Percentiles rank a stretch among this genome's conserved stretches.
Conservation (phyloP, 2,797 vertebrate genomes). For the Acomys russatus region DNA sequence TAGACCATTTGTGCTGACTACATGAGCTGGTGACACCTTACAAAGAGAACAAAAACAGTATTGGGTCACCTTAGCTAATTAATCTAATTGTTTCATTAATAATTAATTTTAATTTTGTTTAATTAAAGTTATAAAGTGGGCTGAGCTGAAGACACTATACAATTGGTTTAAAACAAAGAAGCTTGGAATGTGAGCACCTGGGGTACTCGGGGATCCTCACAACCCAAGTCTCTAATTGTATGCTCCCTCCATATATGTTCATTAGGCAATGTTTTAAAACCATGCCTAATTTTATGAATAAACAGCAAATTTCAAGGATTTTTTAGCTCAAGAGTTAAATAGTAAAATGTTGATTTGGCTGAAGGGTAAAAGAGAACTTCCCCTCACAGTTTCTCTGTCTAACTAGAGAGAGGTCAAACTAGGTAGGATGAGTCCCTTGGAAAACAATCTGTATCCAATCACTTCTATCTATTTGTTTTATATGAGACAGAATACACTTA, state of each 20-base stretch:
- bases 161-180: slow-evolving; percentile 69
- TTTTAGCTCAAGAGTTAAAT: slow-evolving; percentile 10
- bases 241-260: slow-evolving; percentile 42
- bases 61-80: slow-evolving; percentile 79
- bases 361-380: slow-evolving; percentile 34
- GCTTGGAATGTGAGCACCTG: not conserved
- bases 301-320: not conserved
- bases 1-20: slow-evolving; percentile 22
- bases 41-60: slow-evolving; percentile 55
- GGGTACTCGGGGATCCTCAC: not conserved
- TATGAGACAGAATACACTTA: not conserved
- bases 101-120: slow-evolving; percentile 83
- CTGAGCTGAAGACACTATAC: slow-evolving; percentile 63
- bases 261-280: slow-evolving; percentile 53
- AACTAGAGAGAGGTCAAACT: not conserved
- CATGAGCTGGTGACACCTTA: slow-evolving; percentile 32
- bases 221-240: not conserved
- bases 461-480: not conserved
- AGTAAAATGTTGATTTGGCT: slow-evolving; percentile 54
- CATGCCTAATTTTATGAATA: not conserved
- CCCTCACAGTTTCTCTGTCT: not conserved
- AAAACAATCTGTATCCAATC: not conserved
- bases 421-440: not conserved
- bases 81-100: slow-evolving; percentile 81
- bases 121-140: slow-evolving; percentile 72